phyloP scores from a whole-genome alignment of 1,140 invertebrate species.

The Leptinotarsa lineolata region DNA sequence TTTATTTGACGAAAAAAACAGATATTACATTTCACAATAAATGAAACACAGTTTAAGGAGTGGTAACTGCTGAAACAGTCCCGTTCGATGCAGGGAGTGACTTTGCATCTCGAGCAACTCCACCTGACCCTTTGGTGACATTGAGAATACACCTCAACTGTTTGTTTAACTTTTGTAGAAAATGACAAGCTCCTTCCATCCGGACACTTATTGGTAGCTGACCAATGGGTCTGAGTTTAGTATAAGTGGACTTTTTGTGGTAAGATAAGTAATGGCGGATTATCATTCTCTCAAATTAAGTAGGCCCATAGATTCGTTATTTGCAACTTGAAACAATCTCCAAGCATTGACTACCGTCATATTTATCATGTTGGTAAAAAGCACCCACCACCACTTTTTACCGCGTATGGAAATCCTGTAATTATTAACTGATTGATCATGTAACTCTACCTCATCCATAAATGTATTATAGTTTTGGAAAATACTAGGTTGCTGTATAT shows the following conservation, averaged over 20 bases:
- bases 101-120: not conserved
- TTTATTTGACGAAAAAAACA: not conserved
- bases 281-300: not conserved
- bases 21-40: not conserved
- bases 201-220: not conserved
- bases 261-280: not conserved
- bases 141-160: constrained; percentile 18
- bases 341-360: not conserved
- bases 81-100: not conserved
- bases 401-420: constrained; percentile 37
- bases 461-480: constrained; percentile 31
- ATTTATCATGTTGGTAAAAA: constrained; percentile 25
- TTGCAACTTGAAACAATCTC: not conserved
- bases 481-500: constrained; percentile 19
- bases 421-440: constrained; percentile 35
- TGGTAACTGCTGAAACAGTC: not conserved
- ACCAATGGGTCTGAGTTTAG: not conserved
- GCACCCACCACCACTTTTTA: constrained; percentile 44
- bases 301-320: not conserved
- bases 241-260: not conserved
- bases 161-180: constrained; percentile 15
- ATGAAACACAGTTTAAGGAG: not conserved
- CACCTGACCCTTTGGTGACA: constrained; percentile 18
- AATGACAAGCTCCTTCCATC: constrained; percentile 10
- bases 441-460: constrained; percentile 39